Percentiles rank a stretch among this genome's conserved stretches.
Evolutionary conservation across 2,888 invertebrate species (phyloP).

Genomic region (Hipparchia sbordonii): DNA sequence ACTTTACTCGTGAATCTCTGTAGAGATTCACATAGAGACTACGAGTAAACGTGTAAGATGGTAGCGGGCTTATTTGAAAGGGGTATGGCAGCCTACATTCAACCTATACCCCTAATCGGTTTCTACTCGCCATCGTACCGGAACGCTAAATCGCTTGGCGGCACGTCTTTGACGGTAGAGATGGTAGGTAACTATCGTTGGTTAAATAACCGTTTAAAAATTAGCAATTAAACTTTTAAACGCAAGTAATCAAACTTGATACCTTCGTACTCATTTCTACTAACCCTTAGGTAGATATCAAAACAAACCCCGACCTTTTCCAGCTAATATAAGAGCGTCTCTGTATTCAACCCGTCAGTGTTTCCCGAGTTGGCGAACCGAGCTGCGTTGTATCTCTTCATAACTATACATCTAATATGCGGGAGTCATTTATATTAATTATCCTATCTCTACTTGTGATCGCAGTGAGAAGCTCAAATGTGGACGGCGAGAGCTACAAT

Average conservation of each 20-base stretch:
- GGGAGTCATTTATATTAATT: slow-evolving; percentile 67
- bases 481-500: slow-evolving; percentile 73
- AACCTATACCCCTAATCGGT: too few relatives aligned
- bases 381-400: slow-evolving; percentile 51
- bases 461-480: slow-evolving; percentile 55
- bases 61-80: too few relatives aligned
- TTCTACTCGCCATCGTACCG: too few relatives aligned
- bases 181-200: too few relatives aligned
- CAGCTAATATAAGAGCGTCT: slow-evolving; percentile 59
- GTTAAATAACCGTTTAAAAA: background rate
- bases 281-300: slow-evolving; percentile 19
- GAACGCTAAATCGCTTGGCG: too few relatives aligned
- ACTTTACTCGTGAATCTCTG: too few relatives aligned
- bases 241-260: slow-evolving; percentile 42
- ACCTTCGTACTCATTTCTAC: slow-evolving; percentile 23
- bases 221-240: background rate
- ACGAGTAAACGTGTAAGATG: too few relatives aligned
- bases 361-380: slow-evolving; percentile 34
- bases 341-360: slow-evolving; percentile 46
- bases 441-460: slow-evolving; percentile 56
- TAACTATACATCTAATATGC: slow-evolving; percentile 58
- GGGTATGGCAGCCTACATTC: too few relatives aligned
- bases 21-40: too few relatives aligned
- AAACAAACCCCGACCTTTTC: slow-evolving; percentile 35
- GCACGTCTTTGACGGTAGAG: too few relatives aligned